Conservation (phyloP, 2,888 invertebrate species). For the Ophraella communa region DNA sequence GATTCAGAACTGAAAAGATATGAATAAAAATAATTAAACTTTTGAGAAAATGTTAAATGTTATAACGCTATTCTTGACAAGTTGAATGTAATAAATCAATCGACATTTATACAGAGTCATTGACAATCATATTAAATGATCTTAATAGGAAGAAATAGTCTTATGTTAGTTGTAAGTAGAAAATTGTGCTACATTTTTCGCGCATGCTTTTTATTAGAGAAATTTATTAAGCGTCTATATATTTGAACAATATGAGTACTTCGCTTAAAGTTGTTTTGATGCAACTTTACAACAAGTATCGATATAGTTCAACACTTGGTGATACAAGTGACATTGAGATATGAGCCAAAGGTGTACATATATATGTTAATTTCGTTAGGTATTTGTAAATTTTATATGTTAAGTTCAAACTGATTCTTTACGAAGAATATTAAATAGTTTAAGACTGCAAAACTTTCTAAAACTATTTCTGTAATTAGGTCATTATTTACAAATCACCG, state of each 20-base stretch:
- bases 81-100: slow-evolving; percentile 15
- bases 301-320: slow-evolving; percentile 36
- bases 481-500: neutral
- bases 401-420: slow-evolving; percentile 45
- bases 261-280: neutral
- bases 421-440: slow-evolving; percentile 39
- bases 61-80: neutral
- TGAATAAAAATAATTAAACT: no score
- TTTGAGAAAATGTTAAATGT: neutral
- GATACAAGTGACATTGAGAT: slow-evolving; percentile 45
- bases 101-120: slow-evolving; percentile 55
- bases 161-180: slow-evolving; percentile 56
- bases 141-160: slow-evolving; percentile 48
- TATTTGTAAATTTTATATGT: slow-evolving; percentile 46
- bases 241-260: neutral
- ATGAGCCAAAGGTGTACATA: slow-evolving; percentile 54
- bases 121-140: slow-evolving; percentile 56
- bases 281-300: slow-evolving; percentile 28
- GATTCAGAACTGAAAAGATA: no score
- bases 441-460: slow-evolving; percentile 38
- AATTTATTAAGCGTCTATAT: neutral
- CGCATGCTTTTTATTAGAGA: slow-evolving; percentile 20
- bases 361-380: slow-evolving; percentile 46
- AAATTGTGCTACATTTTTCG: slow-evolving; percentile 33
- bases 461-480: neutral